Conservation (phyloP, 2,113 vertebrate species). For the Hyperoodon ampullatus region DNA sequence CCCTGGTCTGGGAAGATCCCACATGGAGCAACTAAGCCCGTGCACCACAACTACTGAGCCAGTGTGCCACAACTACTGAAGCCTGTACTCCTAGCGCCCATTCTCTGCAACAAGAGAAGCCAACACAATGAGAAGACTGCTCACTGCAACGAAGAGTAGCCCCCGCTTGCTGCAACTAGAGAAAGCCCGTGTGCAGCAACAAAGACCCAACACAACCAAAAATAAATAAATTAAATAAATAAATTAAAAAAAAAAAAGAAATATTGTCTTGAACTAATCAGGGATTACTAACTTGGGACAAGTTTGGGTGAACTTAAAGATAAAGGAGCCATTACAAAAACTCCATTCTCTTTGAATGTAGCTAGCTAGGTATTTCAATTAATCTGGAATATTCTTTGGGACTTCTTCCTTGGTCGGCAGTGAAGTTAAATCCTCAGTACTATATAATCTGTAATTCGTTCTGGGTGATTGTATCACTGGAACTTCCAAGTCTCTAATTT, state of each 20-base stretch:
- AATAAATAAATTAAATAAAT: too few species aligned
- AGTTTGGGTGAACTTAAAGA: not conserved
- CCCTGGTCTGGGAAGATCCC: too few species aligned
- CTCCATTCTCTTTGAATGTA: not conserved
- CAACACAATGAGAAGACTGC: too few species aligned
- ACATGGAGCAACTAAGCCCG: too few species aligned
- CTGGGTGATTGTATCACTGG: not conserved
- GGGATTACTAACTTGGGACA: not conserved
- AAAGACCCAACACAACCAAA: too few species aligned
- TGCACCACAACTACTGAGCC: too few species aligned
- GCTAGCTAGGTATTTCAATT: not conserved
- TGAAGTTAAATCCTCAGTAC: not conserved
- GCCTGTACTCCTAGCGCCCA: too few species aligned
- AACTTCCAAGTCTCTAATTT: not conserved
- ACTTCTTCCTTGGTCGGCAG: not conserved
- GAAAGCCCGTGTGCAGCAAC: fast-evolving
- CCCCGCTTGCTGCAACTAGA: too few species aligned
- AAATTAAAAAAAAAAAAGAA: not conserved
- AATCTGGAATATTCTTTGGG: not conserved
- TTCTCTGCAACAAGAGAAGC: too few species aligned
- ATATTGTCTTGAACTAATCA: not conserved
- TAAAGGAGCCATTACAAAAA: too few species aligned
- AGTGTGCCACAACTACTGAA: too few species aligned
- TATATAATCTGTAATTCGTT: not conserved
- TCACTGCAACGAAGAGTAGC: too few species aligned